phyloP scores from a whole-genome alignment of 2,113 vertebrate genomes.

The Sander vitreus region DNA sequence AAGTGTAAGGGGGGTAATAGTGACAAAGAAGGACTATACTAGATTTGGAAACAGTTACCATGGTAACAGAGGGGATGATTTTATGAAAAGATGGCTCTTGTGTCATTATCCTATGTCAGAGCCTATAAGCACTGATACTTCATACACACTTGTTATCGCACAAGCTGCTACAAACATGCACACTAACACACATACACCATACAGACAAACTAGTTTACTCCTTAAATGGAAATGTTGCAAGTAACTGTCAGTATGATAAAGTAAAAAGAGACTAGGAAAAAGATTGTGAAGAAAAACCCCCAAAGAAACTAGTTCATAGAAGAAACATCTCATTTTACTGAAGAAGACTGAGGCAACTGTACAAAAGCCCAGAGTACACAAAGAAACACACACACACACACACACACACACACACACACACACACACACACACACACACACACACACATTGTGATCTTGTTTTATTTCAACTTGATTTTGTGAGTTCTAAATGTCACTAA shows the following conservation, averaged over 20 bases:
- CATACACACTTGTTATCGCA: background rate
- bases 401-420: background rate
- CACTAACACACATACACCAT: background rate
- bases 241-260: slow-evolving; percentile 31
- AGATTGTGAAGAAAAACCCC: background rate
- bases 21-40: slow-evolving; percentile 62
- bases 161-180: slow-evolving; percentile 12
- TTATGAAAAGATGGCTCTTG: slow-evolving; percentile 54
- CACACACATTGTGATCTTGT: background rate
- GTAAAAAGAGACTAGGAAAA: background rate
- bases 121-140: slow-evolving; percentile 14
- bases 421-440: background rate
- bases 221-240: slow-evolving; percentile 24
- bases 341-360: background rate
- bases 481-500: background rate
- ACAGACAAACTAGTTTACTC: slow-evolving; percentile 14
- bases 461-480: background rate
- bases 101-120: slow-evolving; percentile 46
- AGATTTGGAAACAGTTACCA: slow-evolving; percentile 70
- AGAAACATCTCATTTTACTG: slow-evolving; percentile 15
- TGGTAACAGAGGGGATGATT: slow-evolving; percentile 68
- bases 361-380: background rate
- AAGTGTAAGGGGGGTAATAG: slow-evolving; percentile 26
- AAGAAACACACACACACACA: background rate
- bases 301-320: slow-evolving; percentile 26